These are phyloP conservation scores for Heliconius ethilla DNA, from an alignment of 2,888 invertebrate species.

Conservation along the genomic window DNA sequence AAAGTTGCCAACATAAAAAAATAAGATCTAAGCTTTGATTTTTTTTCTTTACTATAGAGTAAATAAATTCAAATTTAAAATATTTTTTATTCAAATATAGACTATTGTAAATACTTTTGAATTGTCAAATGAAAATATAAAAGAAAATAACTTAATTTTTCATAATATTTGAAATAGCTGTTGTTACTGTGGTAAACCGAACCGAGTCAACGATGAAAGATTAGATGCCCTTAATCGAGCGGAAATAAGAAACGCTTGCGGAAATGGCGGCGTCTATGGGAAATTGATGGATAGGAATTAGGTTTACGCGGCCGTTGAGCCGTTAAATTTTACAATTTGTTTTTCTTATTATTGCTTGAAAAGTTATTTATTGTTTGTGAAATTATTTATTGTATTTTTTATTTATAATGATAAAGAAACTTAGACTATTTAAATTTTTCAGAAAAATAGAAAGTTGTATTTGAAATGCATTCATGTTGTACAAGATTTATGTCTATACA, in stretches of 20 bases:
- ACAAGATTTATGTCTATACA: no score
- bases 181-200: slow-evolving; percentile 8
- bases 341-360: slow-evolving; percentile 20
- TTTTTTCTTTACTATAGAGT: no score
- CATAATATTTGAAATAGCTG: slow-evolving; percentile 3
- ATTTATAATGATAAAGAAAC: no score
- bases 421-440: no score
- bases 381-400: not conserved
- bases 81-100: no score
- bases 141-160: slow-evolving; percentile 1
- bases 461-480: no score
- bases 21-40: no score
- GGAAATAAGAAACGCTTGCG: slow-evolving; percentile 43
- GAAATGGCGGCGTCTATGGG: slow-evolving; percentile 42
- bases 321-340: slow-evolving; percentile 26
- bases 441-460: no score
- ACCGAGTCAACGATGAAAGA: slow-evolving; percentile 32
- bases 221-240: slow-evolving; percentile 39
- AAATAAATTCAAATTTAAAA: no score
- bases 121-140: not conserved
- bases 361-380: not conserved
- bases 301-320: slow-evolving; percentile 36
- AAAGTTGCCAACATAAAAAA: no score
- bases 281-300: slow-evolving; percentile 42
- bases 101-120: no score